Evolutionary conservation across 2,113 vertebrate genomes (phyloP).

Genomic region (Cacatua alba): DNA sequence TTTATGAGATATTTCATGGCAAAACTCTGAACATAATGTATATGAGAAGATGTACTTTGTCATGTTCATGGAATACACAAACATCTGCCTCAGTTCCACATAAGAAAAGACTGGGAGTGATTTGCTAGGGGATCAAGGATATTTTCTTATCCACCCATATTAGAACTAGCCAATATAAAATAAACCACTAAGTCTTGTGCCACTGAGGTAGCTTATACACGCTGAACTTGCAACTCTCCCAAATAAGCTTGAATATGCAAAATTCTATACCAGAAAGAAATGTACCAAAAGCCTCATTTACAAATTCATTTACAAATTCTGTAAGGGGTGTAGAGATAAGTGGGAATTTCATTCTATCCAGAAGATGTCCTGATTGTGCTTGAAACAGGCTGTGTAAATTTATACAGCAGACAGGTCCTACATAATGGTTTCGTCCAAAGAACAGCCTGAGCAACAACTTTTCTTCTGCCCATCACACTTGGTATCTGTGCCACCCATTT

Average conservation of each 20-base stretch:
- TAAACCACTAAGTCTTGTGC: neutral
- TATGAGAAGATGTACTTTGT: neutral
- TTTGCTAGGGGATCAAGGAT: neutral
- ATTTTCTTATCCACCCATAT: neutral
- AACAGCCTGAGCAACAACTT: neutral
- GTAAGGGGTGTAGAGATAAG: neutral
- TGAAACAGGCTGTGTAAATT: neutral
- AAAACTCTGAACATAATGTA: neutral
- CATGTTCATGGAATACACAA: neutral
- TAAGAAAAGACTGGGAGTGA: neutral
- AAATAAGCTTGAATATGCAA: neutral
- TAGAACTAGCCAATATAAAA: neutral
- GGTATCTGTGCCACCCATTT: neutral
- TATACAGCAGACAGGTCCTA: neutral
- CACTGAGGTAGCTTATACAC: neutral
- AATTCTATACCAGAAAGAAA: neutral
- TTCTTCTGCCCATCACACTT: neutral
- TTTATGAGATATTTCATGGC: neutral
- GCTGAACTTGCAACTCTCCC: neutral
- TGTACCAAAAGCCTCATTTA: neutral
- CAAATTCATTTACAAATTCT: neutral
- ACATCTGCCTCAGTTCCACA: neutral
- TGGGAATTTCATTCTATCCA: neutral
- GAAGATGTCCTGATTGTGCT: neutral
- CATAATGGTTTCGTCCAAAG: neutral